phyloP scores from a whole-genome alignment of 2,113 vertebrate genomes.

The Motacilla alba region DNA sequence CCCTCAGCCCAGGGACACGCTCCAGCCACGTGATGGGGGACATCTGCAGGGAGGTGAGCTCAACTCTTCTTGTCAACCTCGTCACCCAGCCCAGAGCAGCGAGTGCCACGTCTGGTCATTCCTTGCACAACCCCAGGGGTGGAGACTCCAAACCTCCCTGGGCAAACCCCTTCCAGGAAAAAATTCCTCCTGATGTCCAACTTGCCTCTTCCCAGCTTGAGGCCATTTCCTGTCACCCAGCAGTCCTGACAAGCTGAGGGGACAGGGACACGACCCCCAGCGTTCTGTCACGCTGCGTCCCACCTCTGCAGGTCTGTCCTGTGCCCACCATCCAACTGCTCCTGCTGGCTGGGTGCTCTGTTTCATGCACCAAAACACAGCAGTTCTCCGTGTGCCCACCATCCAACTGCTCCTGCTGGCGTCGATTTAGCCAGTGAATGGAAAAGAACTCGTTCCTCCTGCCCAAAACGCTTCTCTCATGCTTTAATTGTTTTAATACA shows the following conservation, averaged over 20 bases:
- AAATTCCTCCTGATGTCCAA: not conserved
- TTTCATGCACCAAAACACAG: not conserved
- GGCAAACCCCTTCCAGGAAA: not conserved
- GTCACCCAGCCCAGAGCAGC: not conserved
- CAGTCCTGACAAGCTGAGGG: not conserved
- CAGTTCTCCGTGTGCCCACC: not conserved
- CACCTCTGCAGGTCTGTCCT: not conserved
- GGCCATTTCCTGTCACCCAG: not conserved
- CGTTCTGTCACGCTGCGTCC: fast-evolving
- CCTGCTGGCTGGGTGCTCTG: not conserved
- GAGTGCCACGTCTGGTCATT: fast-evolving
- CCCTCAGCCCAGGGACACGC: not conserved
- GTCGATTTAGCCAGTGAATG: not conserved
- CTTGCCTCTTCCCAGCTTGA: too few relatives aligned
- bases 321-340: slow-evolving; percentile 26
- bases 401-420: not conserved
- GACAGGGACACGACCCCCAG: fast-evolving
- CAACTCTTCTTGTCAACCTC: not conserved
- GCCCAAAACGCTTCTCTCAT: not conserved
- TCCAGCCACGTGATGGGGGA: not conserved
- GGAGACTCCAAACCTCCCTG: not conserved
- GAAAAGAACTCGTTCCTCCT: not conserved
- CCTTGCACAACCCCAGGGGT: not conserved
- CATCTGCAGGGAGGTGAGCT: not conserved
- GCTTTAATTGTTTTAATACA: not conserved